phyloP scores from a whole-genome alignment of 1,140 invertebrate genomes.

The Papilio glaucus region DNA sequence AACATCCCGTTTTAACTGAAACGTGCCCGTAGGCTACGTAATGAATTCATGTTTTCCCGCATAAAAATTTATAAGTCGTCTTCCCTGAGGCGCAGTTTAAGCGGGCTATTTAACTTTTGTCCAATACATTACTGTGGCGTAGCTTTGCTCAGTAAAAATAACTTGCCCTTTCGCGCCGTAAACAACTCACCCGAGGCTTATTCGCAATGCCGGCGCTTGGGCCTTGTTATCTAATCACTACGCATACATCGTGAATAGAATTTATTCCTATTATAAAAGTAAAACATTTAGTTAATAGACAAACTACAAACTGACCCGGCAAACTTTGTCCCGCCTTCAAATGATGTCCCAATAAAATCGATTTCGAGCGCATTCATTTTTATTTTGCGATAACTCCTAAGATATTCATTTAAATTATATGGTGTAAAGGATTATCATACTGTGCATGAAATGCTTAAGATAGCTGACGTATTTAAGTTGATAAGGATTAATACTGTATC shows the following conservation, averaged over 20 bases:
- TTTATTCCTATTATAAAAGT: neutral
- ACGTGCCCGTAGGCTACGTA: slow-evolving; percentile 13
- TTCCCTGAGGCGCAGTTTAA: slow-evolving; percentile 26
- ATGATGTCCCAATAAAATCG: too few species aligned
- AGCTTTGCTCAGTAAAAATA: slow-evolving; percentile 36
- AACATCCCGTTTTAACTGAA: neutral
- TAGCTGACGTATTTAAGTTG: too few species aligned
- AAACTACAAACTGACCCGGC: too few species aligned
- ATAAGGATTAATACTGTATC: too few species aligned
- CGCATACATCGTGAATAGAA: neutral
- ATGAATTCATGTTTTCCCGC: slow-evolving; percentile 32
- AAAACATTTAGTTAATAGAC: neutral
- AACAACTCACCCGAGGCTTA: slow-evolving; percentile 34
- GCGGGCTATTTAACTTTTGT: slow-evolving; percentile 36
- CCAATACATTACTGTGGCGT: slow-evolving; percentile 32
- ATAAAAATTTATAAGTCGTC: slow-evolving; percentile 26
- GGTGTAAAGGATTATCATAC: too few species aligned
- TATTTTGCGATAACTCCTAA: too few species aligned
- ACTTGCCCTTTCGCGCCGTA: slow-evolving; percentile 29
- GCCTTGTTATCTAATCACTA: neutral
- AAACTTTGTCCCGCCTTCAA: too few species aligned
- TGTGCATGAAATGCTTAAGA: too few species aligned
- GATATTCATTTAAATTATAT: too few species aligned
- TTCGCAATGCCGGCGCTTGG: slow-evolving; percentile 2
- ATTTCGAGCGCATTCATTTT: too few species aligned